Conservation (phyloP, 2,797 vertebrate genomes). For the Dipus sagitta region DNA sequence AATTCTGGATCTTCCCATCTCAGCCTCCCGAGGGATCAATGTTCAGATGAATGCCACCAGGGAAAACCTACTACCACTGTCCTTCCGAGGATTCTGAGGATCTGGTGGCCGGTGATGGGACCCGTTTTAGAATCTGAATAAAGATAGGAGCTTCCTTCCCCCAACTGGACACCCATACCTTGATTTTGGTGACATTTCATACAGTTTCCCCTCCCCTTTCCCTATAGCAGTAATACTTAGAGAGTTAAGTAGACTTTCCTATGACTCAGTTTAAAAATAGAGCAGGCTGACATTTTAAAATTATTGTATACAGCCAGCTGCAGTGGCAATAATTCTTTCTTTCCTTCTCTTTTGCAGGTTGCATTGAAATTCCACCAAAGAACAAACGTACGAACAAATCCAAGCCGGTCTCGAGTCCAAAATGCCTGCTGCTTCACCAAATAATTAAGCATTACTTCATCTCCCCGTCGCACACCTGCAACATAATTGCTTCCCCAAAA, state of each 20-base stretch:
- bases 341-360: background rate
- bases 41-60: background rate
- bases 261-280: slow-evolving; percentile 17
- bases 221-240: background rate
- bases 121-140: background rate
- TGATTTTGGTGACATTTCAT: background rate
- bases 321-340: background rate
- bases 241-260: background rate
- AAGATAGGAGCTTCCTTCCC: background rate
- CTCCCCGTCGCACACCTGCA: slow-evolving; percentile 74
- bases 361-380: slow-evolving; percentile 60
- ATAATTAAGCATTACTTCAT: slow-evolving; percentile 70
- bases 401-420: slow-evolving; percentile 19
- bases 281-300: slow-evolving; percentile 52
- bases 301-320: slow-evolving; percentile 18
- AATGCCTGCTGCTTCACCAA: slow-evolving; percentile 40
- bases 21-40: background rate
- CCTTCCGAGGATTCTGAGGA: background rate
- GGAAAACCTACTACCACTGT: background rate
- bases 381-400: slow-evolving; percentile 36
- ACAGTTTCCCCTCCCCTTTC: background rate
- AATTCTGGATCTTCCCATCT: background rate
- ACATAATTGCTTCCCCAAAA: slow-evolving; percentile 69
- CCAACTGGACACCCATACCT: background rate
- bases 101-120: no score